Conservation (phyloP, 2,888 invertebrate genomes). For the Latrodectus hesperus region DNA sequence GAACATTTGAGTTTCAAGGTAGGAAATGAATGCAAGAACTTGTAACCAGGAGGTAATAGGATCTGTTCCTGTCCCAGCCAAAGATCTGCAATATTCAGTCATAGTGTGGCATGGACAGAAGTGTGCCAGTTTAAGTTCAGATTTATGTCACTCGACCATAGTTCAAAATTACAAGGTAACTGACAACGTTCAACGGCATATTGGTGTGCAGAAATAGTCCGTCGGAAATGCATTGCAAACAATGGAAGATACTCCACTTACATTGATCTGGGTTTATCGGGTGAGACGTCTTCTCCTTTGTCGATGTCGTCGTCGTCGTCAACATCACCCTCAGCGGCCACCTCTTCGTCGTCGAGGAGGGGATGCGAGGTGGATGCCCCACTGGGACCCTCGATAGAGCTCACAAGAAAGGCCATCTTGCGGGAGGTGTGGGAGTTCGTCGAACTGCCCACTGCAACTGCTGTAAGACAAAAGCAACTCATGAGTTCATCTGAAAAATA, state of each 20-base stretch:
- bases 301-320: slow-evolving; percentile 55
- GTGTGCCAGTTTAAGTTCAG: too few relatives aligned
- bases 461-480: neutral
- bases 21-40: too few relatives aligned
- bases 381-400: slow-evolving; percentile 46
- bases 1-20: too few relatives aligned
- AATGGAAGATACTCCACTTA: neutral
- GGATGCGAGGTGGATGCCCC: slow-evolving; percentile 10
- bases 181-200: too few relatives aligned
- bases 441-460: slow-evolving; percentile 32
- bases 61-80: too few relatives aligned
- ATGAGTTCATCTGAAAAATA: neutral
- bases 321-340: slow-evolving; percentile 41
- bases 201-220: too few relatives aligned
- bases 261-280: slow-evolving; percentile 50
- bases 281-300: slow-evolving; percentile 18
- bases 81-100: too few relatives aligned
- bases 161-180: too few relatives aligned
- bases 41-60: too few relatives aligned
- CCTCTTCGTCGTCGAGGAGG: slow-evolving; percentile 45
- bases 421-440: slow-evolving; percentile 40
- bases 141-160: too few relatives aligned
- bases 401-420: slow-evolving; percentile 59
- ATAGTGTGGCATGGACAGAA: too few relatives aligned
- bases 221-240: too few relatives aligned